Base-by-base conservation (phyloP, 2,888 invertebrate species). In the Pomacea canaliculata region DNA sequence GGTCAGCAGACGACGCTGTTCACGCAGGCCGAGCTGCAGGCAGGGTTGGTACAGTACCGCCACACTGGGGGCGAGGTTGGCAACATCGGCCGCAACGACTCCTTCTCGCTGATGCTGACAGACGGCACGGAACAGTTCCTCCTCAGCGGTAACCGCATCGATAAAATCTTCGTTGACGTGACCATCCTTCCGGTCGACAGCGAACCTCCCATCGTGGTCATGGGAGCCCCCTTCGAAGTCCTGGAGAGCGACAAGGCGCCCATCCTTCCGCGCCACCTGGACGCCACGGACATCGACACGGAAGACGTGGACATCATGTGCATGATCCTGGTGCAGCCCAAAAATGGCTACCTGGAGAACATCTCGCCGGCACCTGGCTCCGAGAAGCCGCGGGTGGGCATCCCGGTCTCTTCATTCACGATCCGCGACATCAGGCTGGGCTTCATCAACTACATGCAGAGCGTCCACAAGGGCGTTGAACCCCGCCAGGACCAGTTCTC, bases 391-490 rank as follows among this genome's bases (percentile, higher is more conserved):
- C 78, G 87, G 66, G 80, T 78, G 66, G 90, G 90, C 1, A 83
- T 87, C 62, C 88, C 90, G 23, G 82, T 90, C 48, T 88, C 88
- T 27, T 87, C 89, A 5, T 91, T 91, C 81, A 85, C 85, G 49
- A 80, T 87, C 10, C 78, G 82, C n/a, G 89, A 90, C 78, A 67
- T 91, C 18, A 76, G 84, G 19, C 71, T 82, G 19, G 87, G 86
- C 8, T 81, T 85, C 67, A 84, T 91, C 48, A 86, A 87, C 76
- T 91, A 91, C 83, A 88, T 90, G 12, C 91, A 91, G 79, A 91
- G 90, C 79, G 85, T 90, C n/a, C 91, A 91, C 77, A 84, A 86
- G 77, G 89, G 89, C 7, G 80, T 88, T 51, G 91, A 91, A 79
- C 90, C 91, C 0, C 80, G 84, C 13, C 80, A 81, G 9, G 91